phyloP scores from a whole-genome alignment of 2,797 vertebrate genomes.

The Galago senegalensis region DNA sequence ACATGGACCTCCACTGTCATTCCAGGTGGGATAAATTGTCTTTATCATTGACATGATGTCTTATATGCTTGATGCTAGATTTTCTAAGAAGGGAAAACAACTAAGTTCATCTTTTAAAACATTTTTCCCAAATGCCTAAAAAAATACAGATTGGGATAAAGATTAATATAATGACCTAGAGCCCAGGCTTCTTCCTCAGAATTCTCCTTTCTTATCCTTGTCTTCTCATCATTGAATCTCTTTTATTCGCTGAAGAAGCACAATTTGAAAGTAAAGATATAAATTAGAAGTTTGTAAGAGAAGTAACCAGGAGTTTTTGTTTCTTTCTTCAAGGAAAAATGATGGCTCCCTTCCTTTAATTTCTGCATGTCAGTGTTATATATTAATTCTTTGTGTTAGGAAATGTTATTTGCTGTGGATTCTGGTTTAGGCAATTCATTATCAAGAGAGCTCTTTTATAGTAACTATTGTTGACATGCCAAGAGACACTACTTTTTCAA shows the following conservation, averaged over 20 bases:
- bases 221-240: not conserved
- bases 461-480: not conserved
- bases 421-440: not conserved
- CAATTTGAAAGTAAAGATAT: constrained; percentile 31
- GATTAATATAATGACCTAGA: not conserved
- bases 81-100: constrained; percentile 51
- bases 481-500: not conserved
- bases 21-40: not conserved
- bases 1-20: not conserved
- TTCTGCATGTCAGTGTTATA: not conserved
- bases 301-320: not conserved
- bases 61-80: not conserved
- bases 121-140: not conserved
- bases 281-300: not conserved
- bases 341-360: not conserved
- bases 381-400: not conserved
- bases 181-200: not conserved
- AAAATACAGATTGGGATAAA: not conserved
- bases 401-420: constrained; percentile 13
- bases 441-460: not conserved
- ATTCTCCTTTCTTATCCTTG: not conserved
- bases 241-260: not conserved
- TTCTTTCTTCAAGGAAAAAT: constrained; percentile 9
- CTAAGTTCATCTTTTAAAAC: not conserved
- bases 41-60: not conserved